Conservation (phyloP, 2,888 invertebrate species). For the Chymomyza fuscimana region DNA sequence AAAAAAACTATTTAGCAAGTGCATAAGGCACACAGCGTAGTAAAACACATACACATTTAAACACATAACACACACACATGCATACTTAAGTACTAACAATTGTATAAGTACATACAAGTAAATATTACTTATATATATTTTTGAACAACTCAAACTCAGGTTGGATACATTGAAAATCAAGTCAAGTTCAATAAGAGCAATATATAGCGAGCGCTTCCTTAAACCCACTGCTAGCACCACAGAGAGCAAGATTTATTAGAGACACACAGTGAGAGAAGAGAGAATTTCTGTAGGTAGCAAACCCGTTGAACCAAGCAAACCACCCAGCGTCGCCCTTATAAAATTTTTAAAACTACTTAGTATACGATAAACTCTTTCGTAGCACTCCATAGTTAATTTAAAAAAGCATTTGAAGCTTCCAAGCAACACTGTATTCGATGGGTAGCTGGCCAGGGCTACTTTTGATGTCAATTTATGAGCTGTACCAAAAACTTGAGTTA, state of each 20-base stretch:
- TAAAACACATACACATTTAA: conserved; percentile 39
- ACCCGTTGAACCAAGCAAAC: conserved; percentile 28
- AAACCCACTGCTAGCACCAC: conserved; percentile 63
- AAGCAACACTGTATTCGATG: background rate
- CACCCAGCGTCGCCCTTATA: conserved; percentile 59
- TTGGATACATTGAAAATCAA: conserved; percentile 73
- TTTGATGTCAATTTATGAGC: conserved; percentile 4
- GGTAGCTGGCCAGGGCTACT: background rate
- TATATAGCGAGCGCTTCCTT: conserved; percentile 71
- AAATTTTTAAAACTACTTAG: conserved; percentile 52
- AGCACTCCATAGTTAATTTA: background rate
- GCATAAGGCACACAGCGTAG: conserved; percentile 12
- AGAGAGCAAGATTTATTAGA: conserved; percentile 11
- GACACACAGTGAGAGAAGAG: conserved; percentile 26
- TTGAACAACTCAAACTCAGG: conserved; percentile 75
- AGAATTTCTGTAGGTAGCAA: background rate
- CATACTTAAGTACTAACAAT: conserved; percentile 33
- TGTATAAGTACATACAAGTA: conserved; percentile 23
- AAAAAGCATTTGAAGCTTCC: no score
- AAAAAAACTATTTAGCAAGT: conserved; percentile 50
- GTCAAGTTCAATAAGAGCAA: conserved; percentile 61
- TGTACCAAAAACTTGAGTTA: background rate
- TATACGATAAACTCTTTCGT: conserved; percentile 14
- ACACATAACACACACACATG: conserved; percentile 36
- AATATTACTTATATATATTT: conserved; percentile 50